Evolutionary conservation across 2,888 invertebrate species (phyloP).

Genomic region (Drosophila formosana): DNA sequence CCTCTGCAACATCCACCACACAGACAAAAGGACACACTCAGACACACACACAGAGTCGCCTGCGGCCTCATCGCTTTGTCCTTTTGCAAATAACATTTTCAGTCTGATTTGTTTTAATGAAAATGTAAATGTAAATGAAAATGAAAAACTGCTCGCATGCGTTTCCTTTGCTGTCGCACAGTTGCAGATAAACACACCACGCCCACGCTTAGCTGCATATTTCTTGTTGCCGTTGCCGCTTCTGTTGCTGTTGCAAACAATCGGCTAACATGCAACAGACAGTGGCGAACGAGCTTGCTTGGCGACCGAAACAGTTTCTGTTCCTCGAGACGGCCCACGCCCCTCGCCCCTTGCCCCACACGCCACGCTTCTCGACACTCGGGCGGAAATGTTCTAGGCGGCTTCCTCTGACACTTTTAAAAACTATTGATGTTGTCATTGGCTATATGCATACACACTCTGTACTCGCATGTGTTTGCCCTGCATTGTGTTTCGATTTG

Average conservation of each 20-base stretch:
- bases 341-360: conserved; percentile 5
- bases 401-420: conserved; percentile 76
- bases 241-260: conserved; percentile 50
- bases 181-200: conserved; percentile 60
- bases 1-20: conserved; percentile 58
- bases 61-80: conserved; percentile 64
- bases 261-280: conserved; percentile 68
- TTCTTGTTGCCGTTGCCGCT: conserved; percentile 42
- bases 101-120: conserved; percentile 77
- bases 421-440: conserved; percentile 77
- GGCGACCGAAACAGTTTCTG: conserved; percentile 32
- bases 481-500: conserved; percentile 70
- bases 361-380: conserved; percentile 46
- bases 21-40: conserved; percentile 5
- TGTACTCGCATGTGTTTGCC: neutral
- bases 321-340: neutral
- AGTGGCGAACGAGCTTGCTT: conserved; percentile 57
- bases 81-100: conserved; percentile 75
- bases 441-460: conserved; percentile 41
- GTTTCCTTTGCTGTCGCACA: conserved; percentile 71
- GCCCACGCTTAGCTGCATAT: conserved; percentile 53
- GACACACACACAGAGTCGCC: conserved; percentile 34
- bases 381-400: conserved; percentile 75
- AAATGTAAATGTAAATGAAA: conserved; percentile 71
- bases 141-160: conserved; percentile 75